Conservation (phyloP, 2,797 vertebrate genomes). For the Petrocephalus sullivani region DNA sequence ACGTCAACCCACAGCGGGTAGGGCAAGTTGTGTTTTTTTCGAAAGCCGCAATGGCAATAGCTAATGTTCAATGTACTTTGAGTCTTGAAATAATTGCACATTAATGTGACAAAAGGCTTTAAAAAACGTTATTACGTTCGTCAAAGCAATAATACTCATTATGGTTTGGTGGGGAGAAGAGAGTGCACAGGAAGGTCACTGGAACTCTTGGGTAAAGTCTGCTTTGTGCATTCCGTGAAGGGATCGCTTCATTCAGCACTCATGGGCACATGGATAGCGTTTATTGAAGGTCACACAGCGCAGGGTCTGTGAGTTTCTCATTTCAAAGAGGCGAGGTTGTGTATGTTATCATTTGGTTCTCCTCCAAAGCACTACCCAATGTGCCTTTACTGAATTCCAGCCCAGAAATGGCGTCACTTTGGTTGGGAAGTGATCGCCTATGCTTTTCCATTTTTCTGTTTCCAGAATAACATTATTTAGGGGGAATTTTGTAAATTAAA, state of each 20-base stretch:
- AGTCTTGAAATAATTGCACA: conserved; percentile 16
- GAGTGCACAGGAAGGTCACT: background rate
- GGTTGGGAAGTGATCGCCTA: background rate
- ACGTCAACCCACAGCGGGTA: background rate
- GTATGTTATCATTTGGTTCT: background rate
- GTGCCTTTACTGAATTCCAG: background rate
- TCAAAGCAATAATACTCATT: conserved; percentile 19
- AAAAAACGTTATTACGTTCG: conserved; percentile 14
- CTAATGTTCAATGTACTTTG: conserved; percentile 14
- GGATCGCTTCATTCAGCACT: conserved; percentile 8
- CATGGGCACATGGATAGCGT: conserved; percentile 2
- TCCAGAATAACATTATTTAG: background rate
- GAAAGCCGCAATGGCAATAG: conserved; percentile 6
- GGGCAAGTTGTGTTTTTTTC: background rate
- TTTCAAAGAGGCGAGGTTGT: background rate
- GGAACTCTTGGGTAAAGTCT: background rate
- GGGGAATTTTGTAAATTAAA: background rate
- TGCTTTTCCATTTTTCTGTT: background rate
- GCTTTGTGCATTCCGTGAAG: background rate
- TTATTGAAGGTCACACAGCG: background rate
- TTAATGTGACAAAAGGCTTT: conserved; percentile 19
- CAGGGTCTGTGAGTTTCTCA: background rate
- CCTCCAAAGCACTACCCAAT: background rate
- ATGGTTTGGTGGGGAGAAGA: background rate
- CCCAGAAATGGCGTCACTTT: background rate